Evolutionary conservation across 2,888 invertebrate genomes (phyloP).

Genomic region (Sminthurinus aureus): DNA sequence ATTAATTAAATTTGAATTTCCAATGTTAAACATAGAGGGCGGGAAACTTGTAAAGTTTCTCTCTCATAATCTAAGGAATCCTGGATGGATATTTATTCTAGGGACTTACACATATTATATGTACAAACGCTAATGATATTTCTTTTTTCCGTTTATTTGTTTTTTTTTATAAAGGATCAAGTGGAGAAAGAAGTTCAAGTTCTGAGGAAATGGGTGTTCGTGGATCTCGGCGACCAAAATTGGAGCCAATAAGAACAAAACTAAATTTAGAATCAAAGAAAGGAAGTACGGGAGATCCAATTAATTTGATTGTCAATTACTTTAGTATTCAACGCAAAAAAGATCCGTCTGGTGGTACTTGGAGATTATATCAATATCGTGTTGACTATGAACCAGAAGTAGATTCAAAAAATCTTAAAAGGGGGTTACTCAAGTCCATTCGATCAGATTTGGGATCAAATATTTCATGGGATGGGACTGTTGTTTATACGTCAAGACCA

Average conservation of each 20-base stretch:
- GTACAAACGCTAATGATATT: no score
- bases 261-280: slow-evolving; percentile 21
- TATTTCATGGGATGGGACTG: slow-evolving; percentile 76
- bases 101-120: no score
- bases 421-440: slow-evolving; percentile 70
- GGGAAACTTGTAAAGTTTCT: no score
- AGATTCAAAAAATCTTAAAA: slow-evolving; percentile 71
- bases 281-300: slow-evolving; percentile 67
- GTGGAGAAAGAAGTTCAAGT: slow-evolving; percentile 22
- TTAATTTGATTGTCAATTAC: slow-evolving; percentile 73
- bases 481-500: slow-evolving; percentile 70
- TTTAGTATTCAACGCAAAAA: slow-evolving; percentile 69
- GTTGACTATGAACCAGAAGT: slow-evolving; percentile 78
- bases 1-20: no score
- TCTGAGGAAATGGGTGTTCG: slow-evolving; percentile 14
- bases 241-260: slow-evolving; percentile 9
- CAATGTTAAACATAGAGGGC: no score
- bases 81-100: no score
- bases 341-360: slow-evolving; percentile 65
- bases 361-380: slow-evolving; percentile 78
- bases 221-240: neutral
- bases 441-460: slow-evolving; percentile 67
- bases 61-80: no score
- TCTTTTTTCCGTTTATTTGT: no score
- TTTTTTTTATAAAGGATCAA: neutral